Conservation (phyloP, 2,888 invertebrate genomes). For the Heliconius cydno region DNA sequence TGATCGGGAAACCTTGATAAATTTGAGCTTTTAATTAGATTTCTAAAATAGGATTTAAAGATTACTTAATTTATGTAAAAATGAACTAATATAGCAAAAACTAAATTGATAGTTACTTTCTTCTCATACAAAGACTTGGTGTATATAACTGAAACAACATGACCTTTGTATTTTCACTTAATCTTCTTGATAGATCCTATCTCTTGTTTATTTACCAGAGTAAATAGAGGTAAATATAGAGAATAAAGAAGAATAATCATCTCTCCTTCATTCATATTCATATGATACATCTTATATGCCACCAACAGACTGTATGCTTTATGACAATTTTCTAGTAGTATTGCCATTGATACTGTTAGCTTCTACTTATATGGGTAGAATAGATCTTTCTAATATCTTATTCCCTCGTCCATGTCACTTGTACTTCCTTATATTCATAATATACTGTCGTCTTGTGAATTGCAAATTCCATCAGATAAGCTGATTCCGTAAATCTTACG, state of each 20-base stretch:
- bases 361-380: too few species aligned
- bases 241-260: too few species aligned
- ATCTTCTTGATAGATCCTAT: not conserved
- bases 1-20: not conserved
- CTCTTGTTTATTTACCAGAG: too few species aligned
- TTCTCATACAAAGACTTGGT: not conserved
- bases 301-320: not conserved
- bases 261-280: too few species aligned
- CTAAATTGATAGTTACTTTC: not conserved
- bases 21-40: not conserved
- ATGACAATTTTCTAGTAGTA: not conserved
- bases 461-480: not conserved
- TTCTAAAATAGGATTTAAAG: not conserved
- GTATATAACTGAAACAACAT: not conserved
- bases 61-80: not conserved
- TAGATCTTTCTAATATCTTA: too few species aligned
- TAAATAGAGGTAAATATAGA: too few species aligned
- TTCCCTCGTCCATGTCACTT: not conserved
- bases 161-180: not conserved
- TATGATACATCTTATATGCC: too few species aligned
- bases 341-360: not conserved
- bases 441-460: not conserved
- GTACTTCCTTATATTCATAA: not conserved
- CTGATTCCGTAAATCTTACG: not conserved
- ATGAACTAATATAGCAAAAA: too few species aligned